Base-by-base conservation (phyloP, 1,140 invertebrate genomes). In the Agrilus planipennis region DNA sequence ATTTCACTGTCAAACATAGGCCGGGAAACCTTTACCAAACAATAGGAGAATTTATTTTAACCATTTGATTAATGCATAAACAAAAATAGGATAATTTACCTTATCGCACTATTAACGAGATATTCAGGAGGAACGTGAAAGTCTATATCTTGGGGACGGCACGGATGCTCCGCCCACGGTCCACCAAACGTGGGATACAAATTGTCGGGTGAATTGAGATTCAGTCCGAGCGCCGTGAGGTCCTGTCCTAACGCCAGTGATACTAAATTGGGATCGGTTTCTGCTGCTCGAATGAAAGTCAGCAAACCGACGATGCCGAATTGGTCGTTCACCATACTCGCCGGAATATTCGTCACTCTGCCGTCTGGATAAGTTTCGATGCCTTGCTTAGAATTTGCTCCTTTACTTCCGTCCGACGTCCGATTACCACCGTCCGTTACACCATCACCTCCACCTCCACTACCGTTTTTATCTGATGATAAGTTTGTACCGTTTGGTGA, bases 71-170 rank as follows among this genome's bases (percentile, higher is more conserved):
- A n/a, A n/a, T n/a, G n/a, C n/a, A n/a, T n/a, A n/a, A n/a, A 25
- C 5, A 11, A 11, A 25, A 25, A 25, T 25, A 25, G 9, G 15
- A 34, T 19, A 6, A 22, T 41, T 49, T 59, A 78, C 76, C 74
- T 79, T 65, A 89, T 88, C 49, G 81, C 73, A 52, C 80, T 73
- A 61, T 96, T 98, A 55, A 97, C 96, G 61, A 98, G 75, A 72
- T 99, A 99, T 71, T 99, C 95, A 44, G 90, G 84, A 54, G 95
- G 95, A 61, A 98, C 94, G 63, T 93, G 89, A 67, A 88, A 98
- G 70, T 99, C 95, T 65, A 96, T 92, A 67, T 99, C 95, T 71
- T 98, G 92, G 48, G 93, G 89, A 69, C 93, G 76, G 73, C 93
- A 96, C 22, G 94, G 90, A 56, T 84, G 81, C 66, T 98, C 94